Conservation (phyloP, 2,113 vertebrate genomes). For the Pomatostomus ruficeps region DNA sequence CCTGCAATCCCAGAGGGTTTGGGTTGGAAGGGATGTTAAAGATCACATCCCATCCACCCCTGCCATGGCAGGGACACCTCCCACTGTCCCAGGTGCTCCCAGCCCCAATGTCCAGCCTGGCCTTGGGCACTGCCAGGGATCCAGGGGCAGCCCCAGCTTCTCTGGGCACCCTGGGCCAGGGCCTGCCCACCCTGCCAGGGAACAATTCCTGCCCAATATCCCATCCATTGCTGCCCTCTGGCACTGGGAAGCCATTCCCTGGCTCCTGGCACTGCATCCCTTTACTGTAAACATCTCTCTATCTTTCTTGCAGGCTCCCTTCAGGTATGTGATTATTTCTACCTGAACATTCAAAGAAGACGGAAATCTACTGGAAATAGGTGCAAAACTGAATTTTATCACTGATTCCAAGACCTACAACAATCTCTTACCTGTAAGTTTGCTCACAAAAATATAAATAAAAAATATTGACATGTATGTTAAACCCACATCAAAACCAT, state of each 20-base stretch:
- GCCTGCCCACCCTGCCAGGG: neutral
- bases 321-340: neutral
- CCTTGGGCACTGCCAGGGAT: neutral
- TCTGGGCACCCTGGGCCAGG: neutral
- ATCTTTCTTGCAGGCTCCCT: neutral
- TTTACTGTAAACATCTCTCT: neutral
- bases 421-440: neutral
- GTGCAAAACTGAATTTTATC: neutral
- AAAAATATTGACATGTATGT: neutral
- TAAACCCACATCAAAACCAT: neutral
- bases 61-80: neutral
- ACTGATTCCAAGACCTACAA: neutral
- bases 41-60: too few relatives aligned
- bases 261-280: accelerated
- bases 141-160: neutral
- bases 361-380: neutral
- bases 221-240: neutral
- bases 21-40: neutral
- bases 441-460: neutral
- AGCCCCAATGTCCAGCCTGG: accelerated
- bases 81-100: neutral
- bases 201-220: neutral
- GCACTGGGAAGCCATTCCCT: accelerated
- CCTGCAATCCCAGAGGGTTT: neutral
- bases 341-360: neutral